Evolutionary conservation across 2,797 vertebrate genomes (phyloP).

Genomic region (Trachops cirrhosus): DNA sequence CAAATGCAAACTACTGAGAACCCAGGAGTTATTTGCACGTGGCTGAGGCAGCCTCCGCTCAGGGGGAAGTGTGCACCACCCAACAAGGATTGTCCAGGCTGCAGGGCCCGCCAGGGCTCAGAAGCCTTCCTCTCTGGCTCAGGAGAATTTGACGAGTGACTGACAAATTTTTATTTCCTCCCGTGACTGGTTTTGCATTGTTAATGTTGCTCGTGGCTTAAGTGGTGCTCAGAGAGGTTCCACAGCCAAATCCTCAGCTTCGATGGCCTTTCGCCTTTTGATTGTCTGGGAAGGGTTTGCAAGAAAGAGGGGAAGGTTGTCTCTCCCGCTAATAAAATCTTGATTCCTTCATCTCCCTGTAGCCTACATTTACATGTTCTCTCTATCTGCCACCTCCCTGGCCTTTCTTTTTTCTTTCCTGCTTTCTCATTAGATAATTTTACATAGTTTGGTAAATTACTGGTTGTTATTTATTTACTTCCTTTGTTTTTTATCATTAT

Average conservation of each 20-base stretch:
- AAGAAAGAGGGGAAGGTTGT: not conserved
- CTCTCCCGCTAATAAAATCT: not conserved
- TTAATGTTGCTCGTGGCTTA: not conserved
- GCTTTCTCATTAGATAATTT: not conserved
- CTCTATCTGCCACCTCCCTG: not conserved
- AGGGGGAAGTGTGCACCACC: not conserved
- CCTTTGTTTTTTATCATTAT: not conserved
- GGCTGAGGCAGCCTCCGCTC: not conserved
- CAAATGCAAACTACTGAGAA: not conserved
- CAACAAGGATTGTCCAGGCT: not conserved
- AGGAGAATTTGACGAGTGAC: not conserved
- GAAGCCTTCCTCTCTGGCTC: not conserved
- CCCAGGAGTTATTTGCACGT: not conserved
- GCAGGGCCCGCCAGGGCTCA: not conserved
- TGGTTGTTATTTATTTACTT: not conserved
- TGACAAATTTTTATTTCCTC: not conserved
- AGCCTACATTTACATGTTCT: not conserved
- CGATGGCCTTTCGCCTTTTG: not conserved
- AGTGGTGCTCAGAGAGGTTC: not conserved
- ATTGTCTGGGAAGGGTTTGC: not conserved
- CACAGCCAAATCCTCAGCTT: not conserved
- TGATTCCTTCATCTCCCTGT: not conserved
- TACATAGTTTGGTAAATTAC: not conserved
- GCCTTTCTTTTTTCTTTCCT: not conserved
- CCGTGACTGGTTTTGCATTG: not conserved